A percentile compares a stretch with the other conserved stretches of the same genome.
Evolutionary conservation across 2,888 invertebrate species (phyloP).

Genomic region (Eueremaeus valkanovi): DNA sequence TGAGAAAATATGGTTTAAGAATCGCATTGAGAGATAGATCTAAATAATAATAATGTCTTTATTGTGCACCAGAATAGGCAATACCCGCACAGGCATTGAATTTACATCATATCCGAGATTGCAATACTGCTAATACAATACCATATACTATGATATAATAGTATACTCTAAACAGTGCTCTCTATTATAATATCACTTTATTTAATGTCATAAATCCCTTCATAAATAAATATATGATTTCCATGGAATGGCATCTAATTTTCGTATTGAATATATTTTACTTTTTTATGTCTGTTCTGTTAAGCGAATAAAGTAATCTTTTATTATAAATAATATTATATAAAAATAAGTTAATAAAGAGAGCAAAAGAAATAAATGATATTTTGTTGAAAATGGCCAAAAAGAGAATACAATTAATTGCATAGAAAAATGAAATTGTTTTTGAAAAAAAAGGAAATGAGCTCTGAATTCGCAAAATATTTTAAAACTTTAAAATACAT

Average conservation of each 20-base stretch:
- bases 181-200: constrained; percentile 27
- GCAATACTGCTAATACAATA: neutral
- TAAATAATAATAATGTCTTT: neutral
- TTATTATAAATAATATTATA: neutral
- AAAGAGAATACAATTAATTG: too few relatives aligned
- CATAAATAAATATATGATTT: constrained; percentile 23
- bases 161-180: neutral
- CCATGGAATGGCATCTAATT: constrained; percentile 17
- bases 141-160: neutral
- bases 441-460: too few relatives aligned
- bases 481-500: too few relatives aligned
- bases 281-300: constrained; percentile 1
- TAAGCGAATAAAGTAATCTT: neutral
- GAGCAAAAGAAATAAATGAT: neutral
- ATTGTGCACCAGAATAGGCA: too few relatives aligned
- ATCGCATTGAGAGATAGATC: neutral
- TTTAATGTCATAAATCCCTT: constrained; percentile 19
- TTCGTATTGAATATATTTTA: neutral
- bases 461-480: too few relatives aligned
- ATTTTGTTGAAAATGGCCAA: neutral
- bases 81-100: neutral
- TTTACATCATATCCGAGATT: constrained; percentile 23
- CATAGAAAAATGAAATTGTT: too few relatives aligned
- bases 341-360: neutral
- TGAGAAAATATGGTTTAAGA: constrained; percentile 1